Evolutionary conservation across 2,888 invertebrate species (phyloP), one percentile per base, ranked within the genome.

Genomic region (Trachelus iudaicus): DNA sequence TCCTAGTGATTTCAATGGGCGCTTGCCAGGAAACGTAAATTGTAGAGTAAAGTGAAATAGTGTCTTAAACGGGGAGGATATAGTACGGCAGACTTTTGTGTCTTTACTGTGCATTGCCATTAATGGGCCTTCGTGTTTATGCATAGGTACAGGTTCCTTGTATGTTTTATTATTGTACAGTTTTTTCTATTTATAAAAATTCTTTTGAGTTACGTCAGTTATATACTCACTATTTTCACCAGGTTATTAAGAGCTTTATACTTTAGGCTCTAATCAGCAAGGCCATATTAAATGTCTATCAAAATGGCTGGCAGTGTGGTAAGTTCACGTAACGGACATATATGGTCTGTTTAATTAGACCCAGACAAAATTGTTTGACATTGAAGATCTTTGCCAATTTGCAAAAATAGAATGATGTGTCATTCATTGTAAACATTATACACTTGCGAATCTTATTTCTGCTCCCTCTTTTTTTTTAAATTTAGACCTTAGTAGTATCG

Each of bases 321-420:
- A 23, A 23, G 56, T 56, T 23, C 56, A 56, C 23, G 56, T 23
- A 56, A 56, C 56, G 9, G 23, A 23, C 23, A 56, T 15, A 56
- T 56, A 56, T 23, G 15, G 56, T 9, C 23, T 56, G 56, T 56
- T 56, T 81, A 82, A 75, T 77, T 78, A 77, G 80, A 75, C 77
- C 78, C 80, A 82, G 80, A 78, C 80, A 78, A 78, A 80, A 79
- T 75, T 69, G 73, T 56, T 82, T 82, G 83, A 77, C 85, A 83
- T 84, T 84, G 85, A 84, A 80, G 74, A 73, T 79, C 81, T 78
- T 79, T 80, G 83, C 83, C 82, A 86, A 85, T 81, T 81, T 79
- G 69, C 69, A 78, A 80, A 83, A 85, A 84, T 86, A 84, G 83
- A 83, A 81, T 56, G 56, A 56, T 2, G 56, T 23, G 56, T 56